A percentile compares a stretch with the other conserved stretches of the same genome.
Conservation (phyloP, 2,113 vertebrate genomes). For the Ptilorrhoa leucosticta region DNA sequence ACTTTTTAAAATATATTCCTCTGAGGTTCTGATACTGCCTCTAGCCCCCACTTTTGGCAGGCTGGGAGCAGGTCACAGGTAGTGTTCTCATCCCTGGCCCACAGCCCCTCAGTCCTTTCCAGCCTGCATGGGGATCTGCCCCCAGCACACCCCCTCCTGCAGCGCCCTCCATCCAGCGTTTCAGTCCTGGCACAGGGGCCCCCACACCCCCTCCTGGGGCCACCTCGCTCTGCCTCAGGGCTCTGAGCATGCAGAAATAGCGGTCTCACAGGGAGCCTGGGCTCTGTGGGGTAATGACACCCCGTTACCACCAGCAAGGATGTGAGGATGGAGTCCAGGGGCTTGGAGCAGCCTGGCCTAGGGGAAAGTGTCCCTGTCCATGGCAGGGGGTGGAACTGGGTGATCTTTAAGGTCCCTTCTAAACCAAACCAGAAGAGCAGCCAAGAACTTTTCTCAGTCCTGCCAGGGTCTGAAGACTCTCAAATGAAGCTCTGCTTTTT, state of each 20-base stretch:
- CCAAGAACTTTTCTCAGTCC: not conserved
- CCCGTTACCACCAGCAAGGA: not conserved
- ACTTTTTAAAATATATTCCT: not conserved
- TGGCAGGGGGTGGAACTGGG: too few species aligned
- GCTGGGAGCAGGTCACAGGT: not conserved
- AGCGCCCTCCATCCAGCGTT: accelerated
- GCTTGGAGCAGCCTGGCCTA: not conserved
- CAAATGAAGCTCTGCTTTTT: accelerated
- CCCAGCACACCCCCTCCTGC: not conserved
- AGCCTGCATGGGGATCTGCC: not conserved
- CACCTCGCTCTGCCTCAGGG: not conserved
- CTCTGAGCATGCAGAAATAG: not conserved
- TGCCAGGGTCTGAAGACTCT: not conserved
- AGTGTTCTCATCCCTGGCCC: not conserved
- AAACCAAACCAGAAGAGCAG: not conserved
- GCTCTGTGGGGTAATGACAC: not conserved
- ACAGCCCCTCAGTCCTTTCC: not conserved
- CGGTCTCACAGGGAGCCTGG: not conserved
- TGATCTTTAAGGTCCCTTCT: not conserved
- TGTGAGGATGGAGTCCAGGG: accelerated
- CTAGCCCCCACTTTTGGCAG: not conserved
- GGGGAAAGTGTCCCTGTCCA: not conserved
- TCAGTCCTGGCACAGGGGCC: not conserved
- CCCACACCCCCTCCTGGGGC: not conserved
- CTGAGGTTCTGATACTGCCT: not conserved